A percentile compares a stretch with the other conserved stretches of the same genome.
These are phyloP conservation scores for Eretmochelys imbricata DNA, from an alignment of 2,113 vertebrate species.

Conservation along the genomic window DNA sequence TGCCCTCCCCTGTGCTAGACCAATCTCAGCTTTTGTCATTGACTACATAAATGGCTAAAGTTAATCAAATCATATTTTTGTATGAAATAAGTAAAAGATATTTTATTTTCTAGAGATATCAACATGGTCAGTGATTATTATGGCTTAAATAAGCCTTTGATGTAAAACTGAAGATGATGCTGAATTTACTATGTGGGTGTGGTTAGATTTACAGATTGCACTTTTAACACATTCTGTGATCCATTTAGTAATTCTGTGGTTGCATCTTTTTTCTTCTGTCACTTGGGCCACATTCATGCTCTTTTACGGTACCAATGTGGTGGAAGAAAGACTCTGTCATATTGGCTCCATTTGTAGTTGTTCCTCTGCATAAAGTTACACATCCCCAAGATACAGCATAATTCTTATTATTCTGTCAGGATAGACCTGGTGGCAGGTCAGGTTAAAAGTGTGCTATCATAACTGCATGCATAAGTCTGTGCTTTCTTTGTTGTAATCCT, in stretches of 20 bases:
- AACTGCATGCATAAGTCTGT: neutral
- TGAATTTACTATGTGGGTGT: neutral
- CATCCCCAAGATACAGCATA: neutral
- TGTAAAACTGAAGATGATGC: neutral
- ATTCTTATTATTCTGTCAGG: neutral
- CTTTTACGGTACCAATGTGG: neutral
- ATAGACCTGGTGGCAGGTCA: neutral
- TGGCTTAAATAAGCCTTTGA: neutral
- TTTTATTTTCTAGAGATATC: neutral
- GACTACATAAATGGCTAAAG: neutral
- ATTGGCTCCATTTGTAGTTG: neutral
- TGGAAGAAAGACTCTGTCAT: neutral
- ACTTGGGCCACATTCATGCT: neutral
- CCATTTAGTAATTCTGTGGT: neutral
- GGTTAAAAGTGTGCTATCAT: conserved; percentile 1
- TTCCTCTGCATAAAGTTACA: neutral
- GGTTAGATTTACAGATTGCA: neutral
- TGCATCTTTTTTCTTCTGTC: neutral
- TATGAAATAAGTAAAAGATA: neutral
- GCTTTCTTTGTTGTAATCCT: conserved; percentile 4
- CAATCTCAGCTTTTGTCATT: neutral
- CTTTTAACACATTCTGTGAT: neutral
- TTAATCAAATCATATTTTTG: neutral
- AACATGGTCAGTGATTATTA: neutral
- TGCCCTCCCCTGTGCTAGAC: neutral